Base-by-base conservation (phyloP, 2,113 vertebrate species). In the Corythaeola cristata region DNA sequence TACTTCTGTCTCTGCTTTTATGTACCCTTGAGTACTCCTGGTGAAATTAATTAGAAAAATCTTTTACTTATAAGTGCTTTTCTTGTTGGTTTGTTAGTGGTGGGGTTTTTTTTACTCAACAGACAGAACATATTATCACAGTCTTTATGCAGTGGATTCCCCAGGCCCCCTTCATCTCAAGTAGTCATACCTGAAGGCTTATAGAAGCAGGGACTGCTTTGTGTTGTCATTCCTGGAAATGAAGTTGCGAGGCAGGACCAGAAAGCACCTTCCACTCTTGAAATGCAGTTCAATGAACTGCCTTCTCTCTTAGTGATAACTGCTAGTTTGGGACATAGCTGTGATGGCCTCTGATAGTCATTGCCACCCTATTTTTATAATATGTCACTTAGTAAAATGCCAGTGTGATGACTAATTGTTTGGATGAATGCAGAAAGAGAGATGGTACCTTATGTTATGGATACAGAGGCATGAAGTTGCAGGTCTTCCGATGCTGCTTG, bases 401-500 rank as follows among this genome's bases (percentile, higher is more conserved):
- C 11, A 12, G 14, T 9, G 33, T 17, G 37, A 22, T n/a, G 49
- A 52, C 18, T 35, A 58, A 41, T 55, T 50, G 12, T 21, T 83
- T 0, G 15, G 32, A 16, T 64, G 52, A 85, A 15, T 12, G 62
- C 39, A 45, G 74, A 16, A 8, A 32, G 69, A 78, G 17, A 52
- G 26, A 6, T 12, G 9, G 4, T 60, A 22, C 13, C 23, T 45
- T 8, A 2, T 6, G 7, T 24, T 59, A 50, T 1, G 9, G 41
- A 4, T 35, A 30, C 0, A 30, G 44, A 72, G 55, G 15, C 11
- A 5, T 5, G 24, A 23, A 60, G 12, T 23, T 47, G 50, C 47
- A 21, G 39, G 20, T 84, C 18, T 47, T 30, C 22, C 8, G 28
- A 1, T 59, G 47, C 41, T 0, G 0, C 47, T 33, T 11, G 7